Evolutionary conservation across 1,140 invertebrate genomes (phyloP), one percentile per base, ranked within the genome.

Genomic region (Anastrepha obliqua): DNA sequence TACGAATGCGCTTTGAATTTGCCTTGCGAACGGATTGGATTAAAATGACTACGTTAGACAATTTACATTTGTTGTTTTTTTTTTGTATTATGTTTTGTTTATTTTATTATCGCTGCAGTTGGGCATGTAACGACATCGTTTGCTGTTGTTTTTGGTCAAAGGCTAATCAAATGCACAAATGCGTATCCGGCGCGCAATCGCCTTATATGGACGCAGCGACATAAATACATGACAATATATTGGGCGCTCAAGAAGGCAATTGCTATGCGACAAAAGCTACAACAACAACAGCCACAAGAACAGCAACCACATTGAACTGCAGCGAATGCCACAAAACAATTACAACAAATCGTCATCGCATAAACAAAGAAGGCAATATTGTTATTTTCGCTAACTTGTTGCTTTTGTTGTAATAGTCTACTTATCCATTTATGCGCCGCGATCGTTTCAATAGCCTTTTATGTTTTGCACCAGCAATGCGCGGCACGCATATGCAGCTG

Each of bases 81-180:
- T 20, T 44, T 44, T 81, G 7, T 55, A 17, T 51, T 51, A 51
- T n/a, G n/a, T 51, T 78, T 47, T 51, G 44, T 55, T 51, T 20
- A 39, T 78, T 55, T 44, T 81, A 81, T 55, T 81, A 81, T 55
- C 74, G 44, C 74, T 55, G 74, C 74, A 81, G 44, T 81, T 81
- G 74, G 74, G 74, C 74, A 55, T 81, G 74, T 81, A 81, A 81
- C 74, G 74, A 81, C 74, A 81, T 81, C 74, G 74, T 81, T 81
- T 58, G 74, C 74, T 42, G 74, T 81, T 81, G 74, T 81, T 81
- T 81, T 81, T 81, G 74, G 74, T 81, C 74, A 81, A 81, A 81
- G 74, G 74, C 74, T 81, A 81, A 81, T 81, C 74, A 81, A 81
- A 81, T 81, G 74, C 74, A 58, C 74, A 55, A 81, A 81, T 81